A percentile compares a stretch with the other conserved stretches of the same genome.
phyloP scores from a whole-genome alignment of 1,140 invertebrate species.

The Trissolcus basalis region DNA sequence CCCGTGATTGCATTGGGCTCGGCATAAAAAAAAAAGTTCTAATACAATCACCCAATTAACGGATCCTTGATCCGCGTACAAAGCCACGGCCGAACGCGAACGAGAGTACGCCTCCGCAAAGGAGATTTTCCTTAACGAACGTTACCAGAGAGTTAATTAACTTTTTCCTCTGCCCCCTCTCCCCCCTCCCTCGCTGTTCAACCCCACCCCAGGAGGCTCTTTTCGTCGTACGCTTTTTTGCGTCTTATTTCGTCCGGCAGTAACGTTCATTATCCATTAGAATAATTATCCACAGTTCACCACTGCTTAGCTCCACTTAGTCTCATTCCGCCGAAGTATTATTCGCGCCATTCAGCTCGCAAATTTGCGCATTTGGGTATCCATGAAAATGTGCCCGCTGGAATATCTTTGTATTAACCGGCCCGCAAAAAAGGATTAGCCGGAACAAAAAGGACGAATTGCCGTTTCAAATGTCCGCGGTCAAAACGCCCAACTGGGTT shows the following conservation, averaged over 20 bases:
- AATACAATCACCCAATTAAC: slow-evolving; percentile 68
- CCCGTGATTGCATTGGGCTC: slow-evolving; percentile 67
- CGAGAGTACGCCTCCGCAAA: slow-evolving; percentile 38
- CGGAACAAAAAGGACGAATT: background rate
- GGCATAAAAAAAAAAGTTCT: slow-evolving; percentile 62
- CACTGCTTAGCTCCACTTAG: slow-evolving; percentile 36
- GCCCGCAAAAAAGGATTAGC: slow-evolving; percentile 1
- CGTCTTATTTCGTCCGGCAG: slow-evolving; percentile 29
- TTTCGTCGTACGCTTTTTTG: slow-evolving; percentile 13
- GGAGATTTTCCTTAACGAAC: slow-evolving; percentile 62
- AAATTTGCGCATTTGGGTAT: background rate
- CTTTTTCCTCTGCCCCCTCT: slow-evolving; percentile 27
- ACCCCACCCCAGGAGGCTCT: background rate
- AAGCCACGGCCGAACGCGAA: slow-evolving; percentile 55
- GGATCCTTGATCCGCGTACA: slow-evolving; percentile 60
- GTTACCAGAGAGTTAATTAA: slow-evolving; percentile 64
- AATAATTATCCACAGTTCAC: slow-evolving; percentile 57
- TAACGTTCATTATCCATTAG: slow-evolving; percentile 60
- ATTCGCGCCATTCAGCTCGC: slow-evolving; percentile 5
- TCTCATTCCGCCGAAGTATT: background rate
- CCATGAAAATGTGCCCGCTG: background rate
- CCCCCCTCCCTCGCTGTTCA: background rate
- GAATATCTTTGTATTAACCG: background rate
- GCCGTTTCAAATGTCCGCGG: background rate
- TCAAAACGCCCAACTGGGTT: background rate